phyloP scores from a whole-genome alignment of 2,113 vertebrate genomes.

The Tetrax tetrax region DNA sequence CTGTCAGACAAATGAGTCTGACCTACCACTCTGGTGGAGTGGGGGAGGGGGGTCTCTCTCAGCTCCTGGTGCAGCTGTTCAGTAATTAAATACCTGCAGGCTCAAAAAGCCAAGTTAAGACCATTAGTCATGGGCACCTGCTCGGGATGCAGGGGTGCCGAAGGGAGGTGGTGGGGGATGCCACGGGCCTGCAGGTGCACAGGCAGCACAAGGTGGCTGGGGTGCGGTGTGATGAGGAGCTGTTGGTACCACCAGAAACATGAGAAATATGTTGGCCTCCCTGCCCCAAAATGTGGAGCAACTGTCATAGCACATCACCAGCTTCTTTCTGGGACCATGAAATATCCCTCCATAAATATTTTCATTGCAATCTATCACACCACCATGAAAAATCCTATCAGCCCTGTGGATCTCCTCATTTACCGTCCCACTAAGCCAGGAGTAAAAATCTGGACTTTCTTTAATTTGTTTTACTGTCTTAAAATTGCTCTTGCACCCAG shows the following conservation, averaged over 20 bases:
- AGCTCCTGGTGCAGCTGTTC: neutral
- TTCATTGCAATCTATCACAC: neutral
- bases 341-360: neutral
- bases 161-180: fast-evolving
- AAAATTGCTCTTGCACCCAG: neutral
- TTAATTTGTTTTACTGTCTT: neutral
- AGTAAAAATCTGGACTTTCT: neutral
- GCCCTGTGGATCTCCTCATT: neutral
- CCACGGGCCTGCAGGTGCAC: neutral
- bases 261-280: neutral
- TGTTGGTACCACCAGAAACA: neutral
- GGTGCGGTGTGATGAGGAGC: neutral
- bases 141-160: fast-evolving
- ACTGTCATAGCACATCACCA: neutral
- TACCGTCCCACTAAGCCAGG: neutral
- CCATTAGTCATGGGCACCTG: neutral
- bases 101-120: neutral
- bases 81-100: constrained; percentile 1
- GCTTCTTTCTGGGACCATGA: neutral
- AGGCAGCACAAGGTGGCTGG: neutral
- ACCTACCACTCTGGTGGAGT: fast-evolving
- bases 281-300: fast-evolving
- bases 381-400: neutral
- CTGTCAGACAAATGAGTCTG: neutral
- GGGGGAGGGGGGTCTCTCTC: neutral